These are phyloP conservation scores for Ailuropoda melanoleuca DNA, from an alignment of 2,113 vertebrate species.

Conservation along the genomic window DNA sequence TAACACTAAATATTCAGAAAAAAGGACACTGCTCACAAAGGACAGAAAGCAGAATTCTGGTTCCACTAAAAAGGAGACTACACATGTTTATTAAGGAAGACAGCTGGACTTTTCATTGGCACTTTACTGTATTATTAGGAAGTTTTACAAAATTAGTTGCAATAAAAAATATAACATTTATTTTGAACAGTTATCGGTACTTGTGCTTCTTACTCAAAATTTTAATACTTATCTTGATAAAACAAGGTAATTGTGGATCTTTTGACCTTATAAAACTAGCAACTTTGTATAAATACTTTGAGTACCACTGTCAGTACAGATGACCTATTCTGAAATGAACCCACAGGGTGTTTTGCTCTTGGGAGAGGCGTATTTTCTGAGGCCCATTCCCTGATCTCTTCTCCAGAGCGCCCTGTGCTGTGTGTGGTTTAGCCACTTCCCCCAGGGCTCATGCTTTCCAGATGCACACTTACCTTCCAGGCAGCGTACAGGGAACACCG, in stretches of 20 bases:
- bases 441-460: not conserved
- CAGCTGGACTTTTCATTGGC: not conserved
- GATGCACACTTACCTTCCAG: conserved; percentile 21
- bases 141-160: conserved; percentile 42
- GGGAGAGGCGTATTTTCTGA: not conserved
- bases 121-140: not conserved
- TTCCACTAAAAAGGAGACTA: not conserved
- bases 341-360: not conserved
- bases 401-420: too few relatives aligned
- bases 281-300: not conserved
- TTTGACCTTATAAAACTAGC: conserved; percentile 28
- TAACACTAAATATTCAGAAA: not conserved
- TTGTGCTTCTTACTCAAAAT: conserved; percentile 65
- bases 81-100: not conserved
- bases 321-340: not conserved
- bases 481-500: not conserved
- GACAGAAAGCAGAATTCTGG: not conserved
- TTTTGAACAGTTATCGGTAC: conserved; percentile 76
- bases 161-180: conserved; percentile 73
- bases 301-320: not conserved
- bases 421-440: not conserved
- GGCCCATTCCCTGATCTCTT: not conserved
- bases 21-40: not conserved
- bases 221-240: conserved; percentile 61
- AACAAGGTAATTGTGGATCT: conserved; percentile 43